phyloP scores from a whole-genome alignment of 2,113 vertebrate species.

The Corythoichthys haematopterus region DNA sequence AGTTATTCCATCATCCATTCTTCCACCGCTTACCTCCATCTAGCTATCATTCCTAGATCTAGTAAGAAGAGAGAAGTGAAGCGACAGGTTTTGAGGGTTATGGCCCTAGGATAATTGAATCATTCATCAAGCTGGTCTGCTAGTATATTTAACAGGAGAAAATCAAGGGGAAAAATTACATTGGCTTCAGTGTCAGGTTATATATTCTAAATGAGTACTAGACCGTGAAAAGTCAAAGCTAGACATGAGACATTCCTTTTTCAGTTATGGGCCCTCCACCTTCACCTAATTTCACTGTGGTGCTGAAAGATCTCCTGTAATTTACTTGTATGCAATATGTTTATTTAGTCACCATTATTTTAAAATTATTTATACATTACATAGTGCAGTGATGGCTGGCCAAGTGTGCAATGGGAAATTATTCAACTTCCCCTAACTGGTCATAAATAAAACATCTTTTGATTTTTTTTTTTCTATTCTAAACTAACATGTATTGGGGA shows the following conservation, averaged over 20 bases:
- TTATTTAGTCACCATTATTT: too few species aligned
- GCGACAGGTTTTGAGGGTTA: constrained; percentile 15
- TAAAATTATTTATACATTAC: too few species aligned
- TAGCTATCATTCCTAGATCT: constrained; percentile 20
- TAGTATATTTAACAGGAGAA: neutral
- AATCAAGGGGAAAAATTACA: neutral
- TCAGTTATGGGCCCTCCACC: neutral
- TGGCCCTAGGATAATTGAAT: constrained; percentile 13
- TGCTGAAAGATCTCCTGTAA: neutral
- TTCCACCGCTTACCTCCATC: constrained; percentile 1
- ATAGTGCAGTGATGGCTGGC: too few species aligned
- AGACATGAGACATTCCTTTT: neutral
- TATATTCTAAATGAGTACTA: neutral
- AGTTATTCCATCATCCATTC: neutral
- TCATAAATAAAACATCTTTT: too few species aligned
- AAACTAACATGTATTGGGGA: too few species aligned
- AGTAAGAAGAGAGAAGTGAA: constrained; percentile 16
- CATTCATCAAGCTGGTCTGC: constrained; percentile 26
- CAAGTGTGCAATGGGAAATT: too few species aligned
- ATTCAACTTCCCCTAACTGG: too few species aligned
- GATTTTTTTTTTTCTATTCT: too few species aligned
- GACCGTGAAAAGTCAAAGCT: neutral
- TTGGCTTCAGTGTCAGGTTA: neutral
- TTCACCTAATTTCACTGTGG: neutral
- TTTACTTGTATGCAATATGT: too few species aligned